Base-by-base conservation (phyloP, 2,113 vertebrate species). In the Platycercus adscitus region DNA sequence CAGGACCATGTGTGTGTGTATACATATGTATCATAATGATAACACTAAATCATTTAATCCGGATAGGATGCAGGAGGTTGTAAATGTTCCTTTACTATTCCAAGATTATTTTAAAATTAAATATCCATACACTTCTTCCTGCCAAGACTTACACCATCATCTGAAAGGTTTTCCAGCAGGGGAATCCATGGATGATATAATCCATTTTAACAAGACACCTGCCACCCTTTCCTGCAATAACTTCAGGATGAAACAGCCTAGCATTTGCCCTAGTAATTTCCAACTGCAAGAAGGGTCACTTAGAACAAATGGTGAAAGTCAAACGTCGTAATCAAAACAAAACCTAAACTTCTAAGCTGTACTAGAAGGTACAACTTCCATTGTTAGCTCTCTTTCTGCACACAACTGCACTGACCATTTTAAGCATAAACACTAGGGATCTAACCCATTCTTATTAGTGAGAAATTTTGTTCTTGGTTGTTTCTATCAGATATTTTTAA, bases 241-340 rank as follows among this genome's bases (percentile, higher is more conserved):
- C 52, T 60, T 50, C 65, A 68, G 49, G 86, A 91, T 90, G 72
- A 88, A 93, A 94, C 80, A 91, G 80, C 43, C 19, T 37, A 91
- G 88, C 55, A 44, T 95, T 84, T 94, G 78, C 83, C 77, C 86
- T 76, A 58, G 63, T 93, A 86, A 95, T 94, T 94, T 91, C 72
- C 69, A 79, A 43, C 76, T 92, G 76, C 83, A 86, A 58, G 77
- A 81, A 81, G 87, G 88, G 93, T 89, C 88, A 70, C 44, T 24
- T 52, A 93, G 88, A 91, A 92, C 95, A 95, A 95, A 85, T 65
- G 69, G 41, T 19, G 43, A 39, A 10, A 88, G 47, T 43, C 86
- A 93, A 82, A 95, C 86, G 83, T 61, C 89, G 73, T 76, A 97
- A 95, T 95, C 61, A 91, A 95, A 95, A 95, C 86, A 92, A 95